Base-by-base conservation (phyloP, 2,797 vertebrate species). In the Pelobates cultripes region DNA sequence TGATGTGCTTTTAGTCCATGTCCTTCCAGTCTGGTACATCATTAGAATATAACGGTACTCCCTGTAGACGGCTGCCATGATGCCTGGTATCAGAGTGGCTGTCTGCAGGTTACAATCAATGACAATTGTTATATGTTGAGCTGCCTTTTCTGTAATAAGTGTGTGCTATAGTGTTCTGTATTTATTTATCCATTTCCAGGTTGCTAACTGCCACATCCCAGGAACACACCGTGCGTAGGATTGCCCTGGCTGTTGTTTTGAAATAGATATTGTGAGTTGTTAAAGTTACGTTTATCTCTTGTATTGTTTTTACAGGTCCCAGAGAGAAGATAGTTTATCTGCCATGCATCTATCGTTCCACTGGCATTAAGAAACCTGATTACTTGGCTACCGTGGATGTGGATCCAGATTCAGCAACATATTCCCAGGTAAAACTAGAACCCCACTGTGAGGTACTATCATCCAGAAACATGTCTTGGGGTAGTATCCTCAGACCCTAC, bases 321-420 rank as follows among this genome's bases (percentile, higher is more conserved):
- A 89, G 92, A 67, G 97, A 99, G 86, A 82, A 96, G 92, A 94
- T 99, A 0, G 85, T 99, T 12, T 99, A 99, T 84, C 70, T 99
- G 86, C 97, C 96, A 2, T 99, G 97, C 66, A 94, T 99, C 90
- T 97, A 97, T 89, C 91, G 95, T 4, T 96, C 93, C 91, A 98
- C 96, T 0, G 90, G 85, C 9, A 87, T 28, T 0, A 85, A 90
- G n/a, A 96, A 97, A 69, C 96, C 97, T 0, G 97, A 99, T 87
- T 99, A 97, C 80, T 88, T 99, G 74, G 96, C 97, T 79, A 99
- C 97, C 0, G 96, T 98, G 12, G 97, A 99, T 0, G 91, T 99
- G 0, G 85, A 96, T 73, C 96, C 97, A 0, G 72, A 86, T 0
- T 99, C 97, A 4, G 75, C 91, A 0, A 92, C 84, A 14, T 99